Conservation (phyloP, 1,140 invertebrate genomes). For the Drosophila bifasciata region DNA sequence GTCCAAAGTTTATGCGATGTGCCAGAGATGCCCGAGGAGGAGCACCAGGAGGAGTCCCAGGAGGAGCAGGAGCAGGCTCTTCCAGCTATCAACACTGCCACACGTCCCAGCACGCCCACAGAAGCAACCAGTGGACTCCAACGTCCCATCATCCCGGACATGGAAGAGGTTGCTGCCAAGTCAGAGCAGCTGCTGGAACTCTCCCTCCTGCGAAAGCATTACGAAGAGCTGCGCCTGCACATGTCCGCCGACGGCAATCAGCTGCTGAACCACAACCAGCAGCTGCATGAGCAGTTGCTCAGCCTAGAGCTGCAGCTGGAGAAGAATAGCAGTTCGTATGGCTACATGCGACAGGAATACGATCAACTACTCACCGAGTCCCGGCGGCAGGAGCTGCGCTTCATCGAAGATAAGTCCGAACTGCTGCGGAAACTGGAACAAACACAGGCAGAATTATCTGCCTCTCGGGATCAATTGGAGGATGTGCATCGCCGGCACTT, state of each 20-base stretch:
- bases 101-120: conserved; percentile 68
- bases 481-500: conserved; percentile 8
- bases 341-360: conserved; percentile 67
- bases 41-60: conserved; percentile 5
- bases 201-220: conserved; percentile 59
- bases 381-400: conserved; percentile 51
- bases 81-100: conserved; percentile 53
- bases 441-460: conserved; percentile 25
- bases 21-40: conserved; percentile 57
- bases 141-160: conserved; percentile 48
- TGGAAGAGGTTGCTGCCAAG: conserved; percentile 6
- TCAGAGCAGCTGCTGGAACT: conserved; percentile 46
- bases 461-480: conserved; percentile 23
- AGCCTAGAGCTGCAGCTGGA: conserved; percentile 57
- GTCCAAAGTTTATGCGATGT: conserved; percentile 74
- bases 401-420: conserved; percentile 54
- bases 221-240: conserved; percentile 70
- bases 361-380: conserved; percentile 51
- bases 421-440: conserved; percentile 26
- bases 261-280: conserved; percentile 39
- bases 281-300: conserved; percentile 55
- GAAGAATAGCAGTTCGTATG: conserved; percentile 56
- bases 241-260: conserved; percentile 65
- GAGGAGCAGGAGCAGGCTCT: conserved; percentile 2
- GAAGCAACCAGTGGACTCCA: conserved; percentile 37